Evolutionary conservation across 2,797 vertebrate species (phyloP).

Genomic region (Crenuchus spilurus): DNA sequence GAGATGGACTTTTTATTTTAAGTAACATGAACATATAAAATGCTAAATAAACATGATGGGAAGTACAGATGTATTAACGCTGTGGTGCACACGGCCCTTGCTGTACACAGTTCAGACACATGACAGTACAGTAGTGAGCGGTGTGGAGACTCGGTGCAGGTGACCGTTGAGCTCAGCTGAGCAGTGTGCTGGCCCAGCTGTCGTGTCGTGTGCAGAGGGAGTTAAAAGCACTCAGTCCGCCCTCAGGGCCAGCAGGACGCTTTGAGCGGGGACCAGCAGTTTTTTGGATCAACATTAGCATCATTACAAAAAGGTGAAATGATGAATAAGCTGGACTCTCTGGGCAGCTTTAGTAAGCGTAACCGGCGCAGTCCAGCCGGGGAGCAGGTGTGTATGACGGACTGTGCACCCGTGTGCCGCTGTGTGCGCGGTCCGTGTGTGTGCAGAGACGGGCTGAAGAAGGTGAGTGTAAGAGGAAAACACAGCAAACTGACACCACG

Average conservation of each 20-base stretch:
- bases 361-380: constrained; percentile 13
- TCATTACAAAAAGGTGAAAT: background rate
- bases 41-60: no score
- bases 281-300: background rate
- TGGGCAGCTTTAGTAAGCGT: constrained; percentile 43
- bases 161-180: background rate
- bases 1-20: no score
- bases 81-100: no score
- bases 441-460: constrained; percentile 23
- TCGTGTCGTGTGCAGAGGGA: background rate
- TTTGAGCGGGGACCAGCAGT: no score
- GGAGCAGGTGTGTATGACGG: constrained; percentile 71
- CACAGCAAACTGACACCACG: no score
- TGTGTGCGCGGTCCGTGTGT: constrained; percentile 2
- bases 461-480: constrained; percentile 49
- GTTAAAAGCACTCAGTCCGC: background rate
- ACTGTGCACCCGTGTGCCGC: constrained; percentile 51
- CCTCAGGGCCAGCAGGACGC: background rate
- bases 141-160: background rate
- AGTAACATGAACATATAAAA: no score
- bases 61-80: no score
- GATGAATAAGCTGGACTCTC: constrained; percentile 63
- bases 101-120: no score
- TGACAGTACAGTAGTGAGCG: no score
- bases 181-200: background rate